Evolutionary conservation across 2,113 vertebrate species (phyloP).

Genomic region (Callochromis pleurospilus): DNA sequence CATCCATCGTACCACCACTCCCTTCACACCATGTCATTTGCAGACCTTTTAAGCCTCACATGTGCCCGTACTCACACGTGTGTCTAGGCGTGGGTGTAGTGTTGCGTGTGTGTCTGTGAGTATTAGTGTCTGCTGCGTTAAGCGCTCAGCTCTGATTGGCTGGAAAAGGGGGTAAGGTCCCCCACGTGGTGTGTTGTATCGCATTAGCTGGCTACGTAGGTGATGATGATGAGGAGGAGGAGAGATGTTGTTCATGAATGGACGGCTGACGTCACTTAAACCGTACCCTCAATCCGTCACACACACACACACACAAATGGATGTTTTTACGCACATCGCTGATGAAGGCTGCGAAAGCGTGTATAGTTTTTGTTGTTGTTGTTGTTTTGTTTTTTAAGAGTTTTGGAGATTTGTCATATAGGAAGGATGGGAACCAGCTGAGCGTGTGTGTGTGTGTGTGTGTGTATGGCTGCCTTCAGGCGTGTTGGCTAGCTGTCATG

Average conservation of each 20-base stretch:
- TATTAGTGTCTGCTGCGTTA: slow-evolving; percentile 25
- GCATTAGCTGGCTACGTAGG: slow-evolving; percentile 53
- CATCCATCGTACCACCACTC: background rate
- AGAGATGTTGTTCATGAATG: slow-evolving; percentile 59
- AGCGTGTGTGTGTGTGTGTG: background rate
- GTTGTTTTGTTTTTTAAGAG: background rate
- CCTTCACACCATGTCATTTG: background rate
- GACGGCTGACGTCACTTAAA: slow-evolving; percentile 38
- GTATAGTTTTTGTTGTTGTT: background rate
- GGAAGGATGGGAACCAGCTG: slow-evolving; percentile 5
- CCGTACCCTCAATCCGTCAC: background rate
- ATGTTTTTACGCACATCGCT: background rate
- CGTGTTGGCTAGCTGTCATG: slow-evolving; percentile 27
- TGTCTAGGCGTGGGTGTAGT: slow-evolving; percentile 1
- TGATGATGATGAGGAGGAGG: slow-evolving; percentile 12
- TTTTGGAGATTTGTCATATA: background rate
- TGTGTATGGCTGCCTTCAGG: slow-evolving; percentile 13
- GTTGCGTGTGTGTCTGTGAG: background rate
- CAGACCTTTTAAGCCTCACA: slow-evolving; percentile 3
- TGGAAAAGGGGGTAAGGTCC: slow-evolving; percentile 63
- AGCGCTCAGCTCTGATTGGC: slow-evolving; percentile 52
- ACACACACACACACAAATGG: background rate
- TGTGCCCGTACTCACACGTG: slow-evolving; percentile 28
- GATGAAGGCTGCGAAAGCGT: background rate
- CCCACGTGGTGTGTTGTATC: slow-evolving; percentile 62